Evolutionary conservation across 2,113 vertebrate species (phyloP).

Genomic region (Hemibagrus wyckioides): DNA sequence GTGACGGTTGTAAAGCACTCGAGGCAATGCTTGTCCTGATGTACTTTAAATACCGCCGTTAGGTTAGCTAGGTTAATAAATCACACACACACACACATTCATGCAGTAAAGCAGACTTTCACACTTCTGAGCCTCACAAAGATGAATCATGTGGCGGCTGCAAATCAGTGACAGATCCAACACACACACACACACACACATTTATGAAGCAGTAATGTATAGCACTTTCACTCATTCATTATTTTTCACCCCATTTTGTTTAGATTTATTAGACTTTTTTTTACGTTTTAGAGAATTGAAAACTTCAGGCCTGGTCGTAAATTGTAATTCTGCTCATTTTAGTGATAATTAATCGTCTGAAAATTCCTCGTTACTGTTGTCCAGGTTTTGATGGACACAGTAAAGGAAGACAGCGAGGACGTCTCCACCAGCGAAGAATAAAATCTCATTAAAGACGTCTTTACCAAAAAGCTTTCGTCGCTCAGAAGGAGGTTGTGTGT

Average conservation of each 20-base stretch:
- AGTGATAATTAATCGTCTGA: neutral
- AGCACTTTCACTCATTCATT: neutral
- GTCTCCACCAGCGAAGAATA: no score
- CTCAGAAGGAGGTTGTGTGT: neutral
- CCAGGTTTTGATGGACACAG: no score
- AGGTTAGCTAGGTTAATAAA: constrained; percentile 74
- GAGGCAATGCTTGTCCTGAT: constrained; percentile 72
- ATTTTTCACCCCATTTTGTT: neutral
- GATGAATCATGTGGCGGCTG: neutral
- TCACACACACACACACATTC: constrained; percentile 55
- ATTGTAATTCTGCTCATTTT: neutral
- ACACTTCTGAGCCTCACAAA: neutral
- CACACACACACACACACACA: neutral
- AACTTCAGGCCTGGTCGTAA: neutral
- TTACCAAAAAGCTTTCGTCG: neutral
- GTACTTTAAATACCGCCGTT: constrained; percentile 69
- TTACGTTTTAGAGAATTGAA: neutral
- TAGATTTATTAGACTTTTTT: neutral
- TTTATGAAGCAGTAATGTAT: neutral
- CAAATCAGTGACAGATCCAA: no score
- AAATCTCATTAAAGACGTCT: neutral
- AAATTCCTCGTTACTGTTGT: neutral
- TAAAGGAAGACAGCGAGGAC: no score
- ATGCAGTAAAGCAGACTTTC: neutral
- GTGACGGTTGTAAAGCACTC: constrained; percentile 76